Base-by-base conservation (phyloP, 2,113 vertebrate species). In the Solenodon paradoxus region DNA sequence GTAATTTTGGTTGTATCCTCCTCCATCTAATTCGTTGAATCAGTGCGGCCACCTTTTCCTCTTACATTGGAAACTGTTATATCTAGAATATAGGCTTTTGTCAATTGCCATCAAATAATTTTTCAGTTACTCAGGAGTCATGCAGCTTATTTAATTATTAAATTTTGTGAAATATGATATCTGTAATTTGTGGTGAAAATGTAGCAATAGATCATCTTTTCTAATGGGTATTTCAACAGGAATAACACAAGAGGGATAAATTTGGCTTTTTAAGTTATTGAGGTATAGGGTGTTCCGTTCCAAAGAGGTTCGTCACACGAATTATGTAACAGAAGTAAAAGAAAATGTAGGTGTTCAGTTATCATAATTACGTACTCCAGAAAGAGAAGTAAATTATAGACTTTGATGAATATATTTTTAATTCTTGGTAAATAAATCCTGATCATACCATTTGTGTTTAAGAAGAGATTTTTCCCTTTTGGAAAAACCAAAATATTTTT, bases 81-180 rank as follows among this genome's bases (percentile, higher is more conserved):
- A 95, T 40, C 68, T 97, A 90, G 95, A 93, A 75, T 86, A 80
- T 66, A 95, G 53, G 89, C 15, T 38, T 90, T 97, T 96, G 79
- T 94, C 94, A 92, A 75, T 71, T 97, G 86, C 84, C 28, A 7
- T 97, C 71, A 90, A 88, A 90, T 97, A 19, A 35, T 93, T 97
- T 95, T 89, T 30, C 77, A 93, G 57, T 94, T 93, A 93, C 74
- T 95, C 30, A 24, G 51, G 55, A 95, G 64, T 97, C 85, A 79
- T 92, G 7, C 72, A 79, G 47, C 13, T 98, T 88, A 90, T 88
- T 97, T 96, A 97, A 97, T 98, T 97, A 97, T 97, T 96, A 97
- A 98, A 96, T 94, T 95, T 61, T 69, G 77, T 96, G 66, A 97
- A 97, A 90, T 96, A 97, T 90, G 75, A 95, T 80, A 90, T 90